Evolutionary conservation across 2,888 invertebrate species (phyloP), one percentile per base, ranked within the genome.

Genomic region (Ectemnius cavifrons): DNA sequence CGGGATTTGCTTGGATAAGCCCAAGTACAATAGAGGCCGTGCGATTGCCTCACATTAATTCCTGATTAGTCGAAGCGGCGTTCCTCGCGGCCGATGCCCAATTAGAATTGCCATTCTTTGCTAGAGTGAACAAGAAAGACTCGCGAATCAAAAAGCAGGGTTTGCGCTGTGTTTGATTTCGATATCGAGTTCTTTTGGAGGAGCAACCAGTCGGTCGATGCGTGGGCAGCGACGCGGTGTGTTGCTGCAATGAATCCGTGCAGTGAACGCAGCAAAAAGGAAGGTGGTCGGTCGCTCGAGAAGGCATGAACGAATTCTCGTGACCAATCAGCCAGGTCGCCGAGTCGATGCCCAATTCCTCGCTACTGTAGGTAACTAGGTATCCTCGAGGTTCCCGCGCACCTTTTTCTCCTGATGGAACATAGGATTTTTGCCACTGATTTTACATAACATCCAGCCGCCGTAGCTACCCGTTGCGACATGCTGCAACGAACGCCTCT

Each of bases 321-420:
- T 84, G 84, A 82, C 81, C 82, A 86, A 87, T 86, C 80, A 77
- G 79, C 84, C 85, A 81, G 79, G 79, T 76, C 80, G 83, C 79
- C 83, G 78, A 76, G 77, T 71, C 75, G 80, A 77, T 82, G 83
- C 79, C 85, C 77, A 84, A 85, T 86, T 86, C 83, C 79, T 83
- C 84, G 85, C 77, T 84, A 75, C 52, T 75, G 81, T 85, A 81
- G 84, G 73, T 74, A 87, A 87, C 81, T 86, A 84, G 86, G 85
- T 85, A 81, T 71, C 75, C 75, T 71, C 79, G 68, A 72, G 75
- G 64, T 69, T 75, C 78, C 52, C 78, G 69, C 60, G 63, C 61
- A 72, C 60, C 63, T 84, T 80, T 85, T 84, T 84, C 59, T 70
- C 61, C 14, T 6, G 16, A 14, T 52, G 52, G 57, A 61, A n/a